Evolutionary conservation across 2,797 vertebrate genomes (phyloP).

Genomic region (Cyclura pinguis): DNA sequence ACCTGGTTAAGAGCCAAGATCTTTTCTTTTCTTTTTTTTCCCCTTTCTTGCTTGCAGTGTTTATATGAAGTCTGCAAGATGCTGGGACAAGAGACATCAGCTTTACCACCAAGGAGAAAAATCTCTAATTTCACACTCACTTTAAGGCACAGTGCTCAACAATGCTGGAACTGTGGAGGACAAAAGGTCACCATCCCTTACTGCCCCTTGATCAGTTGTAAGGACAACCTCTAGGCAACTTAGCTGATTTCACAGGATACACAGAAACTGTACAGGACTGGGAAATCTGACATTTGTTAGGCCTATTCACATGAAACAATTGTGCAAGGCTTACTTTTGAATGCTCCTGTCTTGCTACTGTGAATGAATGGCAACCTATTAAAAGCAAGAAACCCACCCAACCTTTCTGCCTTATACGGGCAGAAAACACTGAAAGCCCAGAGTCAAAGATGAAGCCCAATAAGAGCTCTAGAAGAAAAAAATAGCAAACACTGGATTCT

Average conservation of each 20-base stretch:
- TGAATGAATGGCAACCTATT: not conserved
- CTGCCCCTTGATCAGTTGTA: constrained; percentile 44
- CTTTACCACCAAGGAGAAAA: constrained; percentile 6
- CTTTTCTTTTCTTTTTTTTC: too few relatives aligned
- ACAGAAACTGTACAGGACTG: not conserved
- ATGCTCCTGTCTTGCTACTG: not conserved
- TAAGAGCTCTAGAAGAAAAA: not conserved
- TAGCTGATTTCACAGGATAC: constrained; percentile 35
- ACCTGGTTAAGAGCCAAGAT: constrained; percentile 15
- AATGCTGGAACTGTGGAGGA: constrained; percentile 41
- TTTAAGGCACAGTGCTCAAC: constrained; percentile 46
- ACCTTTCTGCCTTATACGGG: not conserved
- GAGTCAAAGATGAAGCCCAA: not conserved
- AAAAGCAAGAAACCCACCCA: not conserved
- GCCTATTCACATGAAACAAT: not conserved
- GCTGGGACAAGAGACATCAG: constrained; percentile 2
- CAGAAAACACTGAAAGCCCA: not conserved
- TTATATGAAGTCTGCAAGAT: constrained; percentile 30
- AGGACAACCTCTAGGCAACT: constrained; percentile 21
- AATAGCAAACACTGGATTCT: not conserved
- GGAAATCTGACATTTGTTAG: not conserved
- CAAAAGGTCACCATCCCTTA: constrained; percentile 50
- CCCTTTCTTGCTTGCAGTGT: not conserved
- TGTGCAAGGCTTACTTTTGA: not conserved
- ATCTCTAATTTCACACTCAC: constrained; percentile 38